phyloP scores from a whole-genome alignment of 2,113 vertebrate species.

The Sterna hirundo region DNA sequence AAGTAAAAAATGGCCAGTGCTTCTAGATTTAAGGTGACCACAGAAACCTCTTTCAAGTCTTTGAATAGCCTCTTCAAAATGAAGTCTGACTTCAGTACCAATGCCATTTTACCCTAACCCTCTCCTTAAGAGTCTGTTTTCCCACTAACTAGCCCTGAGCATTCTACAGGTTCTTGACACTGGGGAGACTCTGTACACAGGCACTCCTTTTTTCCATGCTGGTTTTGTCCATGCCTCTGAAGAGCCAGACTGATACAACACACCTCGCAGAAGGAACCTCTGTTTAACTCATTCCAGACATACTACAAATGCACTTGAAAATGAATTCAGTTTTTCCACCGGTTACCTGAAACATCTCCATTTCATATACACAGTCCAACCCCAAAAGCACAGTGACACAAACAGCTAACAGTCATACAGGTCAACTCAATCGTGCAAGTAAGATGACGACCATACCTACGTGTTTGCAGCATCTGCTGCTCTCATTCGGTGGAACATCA shows the following conservation, averaged over 20 bases:
- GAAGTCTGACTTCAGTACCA: background rate
- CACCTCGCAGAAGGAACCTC: background rate
- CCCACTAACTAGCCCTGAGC: background rate
- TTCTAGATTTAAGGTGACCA: background rate
- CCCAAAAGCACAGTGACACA: background rate
- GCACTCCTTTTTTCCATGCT: constrained; percentile 16
- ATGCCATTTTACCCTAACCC: background rate
- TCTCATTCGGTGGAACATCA: background rate
- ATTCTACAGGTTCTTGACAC: background rate
- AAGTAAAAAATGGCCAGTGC: background rate
- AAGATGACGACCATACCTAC: background rate
- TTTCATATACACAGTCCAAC: background rate
- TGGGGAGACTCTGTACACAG: background rate
- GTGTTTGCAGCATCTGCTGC: background rate
- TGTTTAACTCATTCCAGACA: background rate
- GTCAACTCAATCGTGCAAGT: background rate
- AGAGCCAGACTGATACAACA: background rate
- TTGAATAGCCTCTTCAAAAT: background rate
- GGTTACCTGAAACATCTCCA: background rate
- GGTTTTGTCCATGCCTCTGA: background rate
- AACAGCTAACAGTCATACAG: background rate
- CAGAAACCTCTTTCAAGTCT: background rate
- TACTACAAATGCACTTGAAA: background rate
- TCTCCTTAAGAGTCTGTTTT: background rate
- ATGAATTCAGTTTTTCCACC: background rate